Conservation (phyloP, 2,113 vertebrate genomes). For the Ammodytes marinus region DNA sequence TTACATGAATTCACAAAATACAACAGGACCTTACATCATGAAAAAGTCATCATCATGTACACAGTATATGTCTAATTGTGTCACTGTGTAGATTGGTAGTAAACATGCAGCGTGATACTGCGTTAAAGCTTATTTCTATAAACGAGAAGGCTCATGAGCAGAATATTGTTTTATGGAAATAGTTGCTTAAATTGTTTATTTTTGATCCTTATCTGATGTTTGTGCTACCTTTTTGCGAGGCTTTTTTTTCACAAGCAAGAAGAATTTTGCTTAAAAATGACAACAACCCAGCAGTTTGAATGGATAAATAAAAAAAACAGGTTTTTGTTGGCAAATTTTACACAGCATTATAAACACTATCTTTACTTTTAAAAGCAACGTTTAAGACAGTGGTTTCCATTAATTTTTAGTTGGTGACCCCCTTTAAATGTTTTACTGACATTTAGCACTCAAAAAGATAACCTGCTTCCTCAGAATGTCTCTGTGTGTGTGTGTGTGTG, state of each 20-base stretch:
- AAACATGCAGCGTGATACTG: neutral
- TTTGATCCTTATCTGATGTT: neutral
- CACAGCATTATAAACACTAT: neutral
- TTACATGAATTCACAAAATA: neutral
- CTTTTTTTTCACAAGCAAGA: neutral
- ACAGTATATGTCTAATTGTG: neutral
- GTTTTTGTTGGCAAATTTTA: neutral
- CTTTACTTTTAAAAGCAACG: neutral
- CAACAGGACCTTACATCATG: neutral
- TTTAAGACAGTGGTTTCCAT: neutral
- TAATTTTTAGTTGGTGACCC: neutral
- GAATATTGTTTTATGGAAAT: neutral
- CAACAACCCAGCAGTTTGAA: neutral
- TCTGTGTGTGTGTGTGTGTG: neutral
- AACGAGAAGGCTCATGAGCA: neutral
- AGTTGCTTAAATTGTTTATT: neutral
- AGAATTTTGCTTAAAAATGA: neutral
- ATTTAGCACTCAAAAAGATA: neutral
- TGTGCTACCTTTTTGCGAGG: neutral
- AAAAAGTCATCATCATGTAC: neutral
- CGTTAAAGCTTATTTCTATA: neutral
- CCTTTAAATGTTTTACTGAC: neutral
- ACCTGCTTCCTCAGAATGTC: neutral
- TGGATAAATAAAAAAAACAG: neutral
- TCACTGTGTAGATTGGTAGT: neutral